These are phyloP conservation scores for Lepetodrilus schrolli DNA, from an alignment of 2,888 invertebrate genomes.

Conservation along the genomic window DNA sequence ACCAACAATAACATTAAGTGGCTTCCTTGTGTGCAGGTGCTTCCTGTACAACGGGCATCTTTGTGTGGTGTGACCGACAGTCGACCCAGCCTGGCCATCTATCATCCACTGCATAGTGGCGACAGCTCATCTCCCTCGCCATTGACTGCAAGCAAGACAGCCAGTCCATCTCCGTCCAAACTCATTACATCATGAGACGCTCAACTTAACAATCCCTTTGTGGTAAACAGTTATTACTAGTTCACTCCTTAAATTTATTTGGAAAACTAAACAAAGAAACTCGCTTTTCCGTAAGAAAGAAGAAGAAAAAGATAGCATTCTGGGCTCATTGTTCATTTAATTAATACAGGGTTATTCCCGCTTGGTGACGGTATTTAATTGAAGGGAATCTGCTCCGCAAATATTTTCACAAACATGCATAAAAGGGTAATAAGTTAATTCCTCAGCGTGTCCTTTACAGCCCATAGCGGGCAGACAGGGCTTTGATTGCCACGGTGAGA, in stretches of 20 bases:
- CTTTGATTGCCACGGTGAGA: slow-evolving; percentile 5
- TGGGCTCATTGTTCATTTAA: slow-evolving; percentile 16
- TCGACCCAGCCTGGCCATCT: too few species aligned
- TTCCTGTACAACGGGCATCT: too few species aligned
- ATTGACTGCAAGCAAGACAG: neutral
- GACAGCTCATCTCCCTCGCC: neutral
- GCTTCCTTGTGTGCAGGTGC: too few species aligned
- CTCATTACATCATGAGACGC: neutral
- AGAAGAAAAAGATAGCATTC: neutral
- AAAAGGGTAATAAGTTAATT: slow-evolving; percentile 25
- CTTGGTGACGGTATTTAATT: neutral
- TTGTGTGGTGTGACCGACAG: too few species aligned
- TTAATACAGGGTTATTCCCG: slow-evolving; percentile 19
- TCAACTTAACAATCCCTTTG: neutral
- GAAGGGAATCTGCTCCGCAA: slow-evolving; percentile 18
- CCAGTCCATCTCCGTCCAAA: slow-evolving; percentile 3
- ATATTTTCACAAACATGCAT: slow-evolving; percentile 26
- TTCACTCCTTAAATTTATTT: neutral
- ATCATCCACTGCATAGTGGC: too few species aligned
- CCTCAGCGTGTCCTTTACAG: neutral
- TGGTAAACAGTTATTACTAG: neutral
- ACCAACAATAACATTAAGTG: too few species aligned
- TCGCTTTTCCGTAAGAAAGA: too few species aligned
- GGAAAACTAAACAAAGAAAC: neutral
- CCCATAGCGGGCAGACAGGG: neutral